Conservation (phyloP, 2,113 vertebrate species). For the Meleagris gallopavo region DNA sequence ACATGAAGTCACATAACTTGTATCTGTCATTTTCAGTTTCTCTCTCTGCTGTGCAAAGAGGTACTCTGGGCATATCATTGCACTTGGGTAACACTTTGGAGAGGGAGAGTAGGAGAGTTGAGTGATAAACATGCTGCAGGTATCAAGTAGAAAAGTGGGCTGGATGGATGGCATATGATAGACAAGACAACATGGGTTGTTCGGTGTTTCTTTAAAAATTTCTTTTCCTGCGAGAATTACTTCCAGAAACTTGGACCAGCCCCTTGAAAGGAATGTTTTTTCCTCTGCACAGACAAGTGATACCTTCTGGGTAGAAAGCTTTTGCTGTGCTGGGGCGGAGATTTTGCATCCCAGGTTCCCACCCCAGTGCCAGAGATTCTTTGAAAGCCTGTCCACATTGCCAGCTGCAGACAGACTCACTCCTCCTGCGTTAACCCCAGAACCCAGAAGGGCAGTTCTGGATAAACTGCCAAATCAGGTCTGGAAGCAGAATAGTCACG, state of each 20-base stretch:
- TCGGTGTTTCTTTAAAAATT: not conserved
- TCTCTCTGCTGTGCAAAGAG: not conserved
- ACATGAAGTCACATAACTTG: not conserved
- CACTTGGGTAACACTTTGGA: not conserved
- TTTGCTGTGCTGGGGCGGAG: not conserved
- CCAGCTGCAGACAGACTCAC: conserved; percentile 56
- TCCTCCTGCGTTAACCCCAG: conserved; percentile 52
- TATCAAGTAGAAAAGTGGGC: not conserved
- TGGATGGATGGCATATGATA: not conserved
- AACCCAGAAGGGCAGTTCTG: conserved; percentile 60
- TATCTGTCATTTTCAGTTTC: not conserved
- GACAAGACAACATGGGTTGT: not conserved
- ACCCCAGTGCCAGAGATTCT: conserved; percentile 19
- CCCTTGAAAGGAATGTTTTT: conserved; percentile 39
- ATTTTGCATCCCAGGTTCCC: conserved; percentile 45
- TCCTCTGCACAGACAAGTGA: not conserved
- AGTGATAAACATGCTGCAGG: not conserved
- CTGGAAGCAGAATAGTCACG: conserved; percentile 68
- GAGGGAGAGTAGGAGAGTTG: not conserved
- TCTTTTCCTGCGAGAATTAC: conserved; percentile 62
- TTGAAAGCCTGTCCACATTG: conserved; percentile 57
- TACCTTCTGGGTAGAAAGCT: conserved; percentile 50
- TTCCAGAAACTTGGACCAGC: conserved; percentile 56
- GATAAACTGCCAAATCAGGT: conserved; percentile 56
- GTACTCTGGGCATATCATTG: not conserved